Evolutionary conservation across 2,797 vertebrate species (phyloP), one percentile per base, ranked within the genome.

Genomic region (Sebastes flavidus): DNA sequence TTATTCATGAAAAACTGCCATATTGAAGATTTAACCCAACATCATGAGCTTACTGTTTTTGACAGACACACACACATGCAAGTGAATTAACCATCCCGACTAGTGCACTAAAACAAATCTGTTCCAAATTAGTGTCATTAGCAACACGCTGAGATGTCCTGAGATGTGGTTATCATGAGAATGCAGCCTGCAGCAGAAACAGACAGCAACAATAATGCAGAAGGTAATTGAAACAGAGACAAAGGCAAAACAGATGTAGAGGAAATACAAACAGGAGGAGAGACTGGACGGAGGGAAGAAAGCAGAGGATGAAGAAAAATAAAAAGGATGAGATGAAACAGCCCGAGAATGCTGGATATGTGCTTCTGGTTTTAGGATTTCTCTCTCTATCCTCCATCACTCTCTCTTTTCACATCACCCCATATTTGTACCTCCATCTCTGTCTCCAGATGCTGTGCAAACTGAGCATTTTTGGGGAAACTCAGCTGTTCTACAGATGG

Each of bases 401-500:
- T 75, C 24, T 84, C 22, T 63, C 25, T 59, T 78, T 82, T 61
- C 65, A 66, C 22, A 29, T 74, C 52, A n/a, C 25, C 4, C 68
- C 30, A 54, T 63, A 52, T 77, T 67, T 78, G 24, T 24, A 11
- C 72, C 54, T 59, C 34, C 32, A 25, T 55, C 36, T 80, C 42
- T 70, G 38, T 13, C 65, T 87, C 76, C 87, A 90, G 77, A 90
- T 87, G 80, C 30, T 58, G 75, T 32, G 32, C 34, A 67, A 72
- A 67, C 25, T 36, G 46, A 71, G 49, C 49, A 7, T 79, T 16
- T 88, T 88, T 58, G 68, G 59, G 75, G 74, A 55, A 30, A 83
- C 74, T 92, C 87, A 90, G 87, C 88, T 92, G 91, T 78, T 87
- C 62, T 67, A 73, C 91, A 93, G 87, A 93, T 93, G 93, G 54